Conservation (phyloP, 2,113 vertebrate genomes). For the Bubo bubo region DNA sequence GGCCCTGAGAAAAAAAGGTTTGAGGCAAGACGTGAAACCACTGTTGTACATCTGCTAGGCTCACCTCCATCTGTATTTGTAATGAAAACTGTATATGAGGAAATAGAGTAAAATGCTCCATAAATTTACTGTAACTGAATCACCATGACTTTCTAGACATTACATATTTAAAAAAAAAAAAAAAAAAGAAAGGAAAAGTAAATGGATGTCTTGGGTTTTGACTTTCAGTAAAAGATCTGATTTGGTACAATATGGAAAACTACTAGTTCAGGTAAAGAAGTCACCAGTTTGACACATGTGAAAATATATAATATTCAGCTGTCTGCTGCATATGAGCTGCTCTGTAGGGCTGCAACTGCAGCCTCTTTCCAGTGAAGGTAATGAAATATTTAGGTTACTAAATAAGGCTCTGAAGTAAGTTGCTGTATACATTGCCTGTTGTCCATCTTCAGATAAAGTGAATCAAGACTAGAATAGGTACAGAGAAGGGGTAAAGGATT, state of each 20-base stretch:
- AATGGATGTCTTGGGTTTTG: neutral
- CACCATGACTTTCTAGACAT: neutral
- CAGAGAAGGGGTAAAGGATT: neutral
- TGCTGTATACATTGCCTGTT: neutral
- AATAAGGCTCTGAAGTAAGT: neutral
- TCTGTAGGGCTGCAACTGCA: neutral
- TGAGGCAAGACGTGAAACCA: neutral
- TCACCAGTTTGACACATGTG: neutral
- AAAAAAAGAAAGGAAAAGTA: neutral
- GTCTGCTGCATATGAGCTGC: neutral
- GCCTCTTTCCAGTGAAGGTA: neutral
- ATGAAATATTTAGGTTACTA: neutral
- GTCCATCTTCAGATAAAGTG: neutral
- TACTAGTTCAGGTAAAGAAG: neutral
- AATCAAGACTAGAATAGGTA: neutral
- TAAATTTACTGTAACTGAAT: neutral
- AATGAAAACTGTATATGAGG: fast-evolving
- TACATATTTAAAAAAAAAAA: neutral
- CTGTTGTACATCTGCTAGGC: neutral
- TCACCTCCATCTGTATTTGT: neutral
- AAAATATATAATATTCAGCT: neutral
- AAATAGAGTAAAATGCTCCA: neutral
- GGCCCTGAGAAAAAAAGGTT: neutral
- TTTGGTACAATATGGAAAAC: neutral
- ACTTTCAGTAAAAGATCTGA: neutral